Evolutionary conservation across 2,113 vertebrate species (phyloP).

Genomic region (Sterrhoptilus dennistouni): DNA sequence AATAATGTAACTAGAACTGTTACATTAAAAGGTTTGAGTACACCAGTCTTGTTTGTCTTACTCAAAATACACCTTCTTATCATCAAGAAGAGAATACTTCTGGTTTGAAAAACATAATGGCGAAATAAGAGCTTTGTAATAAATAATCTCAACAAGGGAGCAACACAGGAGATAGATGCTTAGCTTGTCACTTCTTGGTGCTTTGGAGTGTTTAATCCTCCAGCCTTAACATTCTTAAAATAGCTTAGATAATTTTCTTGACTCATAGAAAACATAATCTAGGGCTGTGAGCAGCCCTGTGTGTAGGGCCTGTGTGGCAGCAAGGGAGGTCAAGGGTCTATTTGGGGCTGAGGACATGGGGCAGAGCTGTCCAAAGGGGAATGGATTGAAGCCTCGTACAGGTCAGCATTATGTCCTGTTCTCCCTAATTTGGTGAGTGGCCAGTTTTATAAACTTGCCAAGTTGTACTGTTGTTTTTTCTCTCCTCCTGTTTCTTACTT

Average conservation of each 20-base stretch:
- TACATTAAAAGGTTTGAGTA: neutral
- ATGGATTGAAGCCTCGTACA: neutral
- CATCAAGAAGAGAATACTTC: neutral
- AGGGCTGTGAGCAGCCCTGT: neutral
- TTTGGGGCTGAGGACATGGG: neutral
- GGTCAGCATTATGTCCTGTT: neutral
- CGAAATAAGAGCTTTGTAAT: neutral
- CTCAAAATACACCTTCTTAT: neutral
- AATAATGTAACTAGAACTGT: neutral
- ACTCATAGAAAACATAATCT: neutral
- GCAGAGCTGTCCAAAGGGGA: neutral
- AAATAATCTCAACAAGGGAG: neutral
- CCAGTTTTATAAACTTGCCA: neutral
- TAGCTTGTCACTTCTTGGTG: neutral
- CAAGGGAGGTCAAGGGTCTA: neutral
- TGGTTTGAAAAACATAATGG: neutral
- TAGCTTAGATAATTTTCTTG: constrained; percentile 7
- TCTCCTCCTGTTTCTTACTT: neutral
- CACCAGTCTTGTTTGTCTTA: neutral
- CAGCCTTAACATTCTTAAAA: constrained; percentile 25
- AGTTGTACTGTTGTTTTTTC: neutral
- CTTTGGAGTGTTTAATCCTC: constrained; percentile 9
- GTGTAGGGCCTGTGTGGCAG: neutral
- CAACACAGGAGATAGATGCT: neutral
- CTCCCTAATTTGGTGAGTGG: neutral